Conservation (phyloP, 2,797 vertebrate species). For the Arctocebus calabarensis region DNA sequence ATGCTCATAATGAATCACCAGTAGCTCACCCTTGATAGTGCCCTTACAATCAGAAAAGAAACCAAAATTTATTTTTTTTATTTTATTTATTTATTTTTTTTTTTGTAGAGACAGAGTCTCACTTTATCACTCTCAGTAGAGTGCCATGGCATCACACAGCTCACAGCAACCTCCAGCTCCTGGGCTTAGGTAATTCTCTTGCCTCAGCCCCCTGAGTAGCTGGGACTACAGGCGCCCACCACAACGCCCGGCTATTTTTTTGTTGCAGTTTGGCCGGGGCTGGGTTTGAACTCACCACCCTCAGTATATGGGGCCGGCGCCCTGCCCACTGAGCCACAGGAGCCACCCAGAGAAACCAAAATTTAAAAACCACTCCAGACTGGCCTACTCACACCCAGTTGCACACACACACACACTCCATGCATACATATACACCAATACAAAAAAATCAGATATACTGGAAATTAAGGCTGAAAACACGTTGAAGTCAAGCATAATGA, state of each 20-base stretch:
- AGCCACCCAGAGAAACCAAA: conserved; percentile 7
- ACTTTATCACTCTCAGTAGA: too few species aligned
- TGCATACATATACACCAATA: not conserved
- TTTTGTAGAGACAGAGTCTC: too few species aligned
- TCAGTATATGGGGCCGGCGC: too few species aligned
- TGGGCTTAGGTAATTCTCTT: too few species aligned
- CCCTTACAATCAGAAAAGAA: conserved; percentile 27
- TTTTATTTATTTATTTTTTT: not conserved
- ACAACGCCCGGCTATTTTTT: too few species aligned
- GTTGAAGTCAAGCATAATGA: conserved; percentile 44
- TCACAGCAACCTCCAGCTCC: too few species aligned
- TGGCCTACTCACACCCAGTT: not conserved
- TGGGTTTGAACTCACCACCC: too few species aligned
- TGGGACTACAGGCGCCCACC: too few species aligned
- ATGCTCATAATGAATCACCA: not conserved
- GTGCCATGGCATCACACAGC: too few species aligned
- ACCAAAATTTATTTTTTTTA: conserved; percentile 38
- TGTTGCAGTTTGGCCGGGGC: too few species aligned
- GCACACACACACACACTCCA: not conserved
- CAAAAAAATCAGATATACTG: conserved; percentile 4
- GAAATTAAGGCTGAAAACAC: conserved; percentile 43
- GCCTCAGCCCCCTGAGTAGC: too few species aligned
- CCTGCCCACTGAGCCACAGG: too few species aligned
- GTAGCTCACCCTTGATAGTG: not conserved
- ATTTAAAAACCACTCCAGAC: not conserved